phyloP scores from a whole-genome alignment of 2,113 vertebrate genomes.

The Hypocryptadius cinnamomeus region DNA sequence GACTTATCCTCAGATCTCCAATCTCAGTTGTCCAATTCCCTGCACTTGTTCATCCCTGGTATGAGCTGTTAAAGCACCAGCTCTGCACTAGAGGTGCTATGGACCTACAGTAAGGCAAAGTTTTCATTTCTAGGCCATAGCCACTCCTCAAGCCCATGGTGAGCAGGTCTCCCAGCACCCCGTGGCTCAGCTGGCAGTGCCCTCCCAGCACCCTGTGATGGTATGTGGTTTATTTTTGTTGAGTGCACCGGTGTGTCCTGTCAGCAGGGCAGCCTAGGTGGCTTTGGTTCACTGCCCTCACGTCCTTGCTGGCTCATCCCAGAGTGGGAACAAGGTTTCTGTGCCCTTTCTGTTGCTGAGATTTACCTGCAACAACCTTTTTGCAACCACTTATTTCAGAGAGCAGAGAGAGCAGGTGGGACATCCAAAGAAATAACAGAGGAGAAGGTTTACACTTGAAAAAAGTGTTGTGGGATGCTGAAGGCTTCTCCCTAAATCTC shows the following conservation, averaged over 20 bases:
- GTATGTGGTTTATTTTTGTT: slow-evolving; percentile 59
- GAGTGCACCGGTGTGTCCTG: neutral
- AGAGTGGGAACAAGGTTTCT: neutral
- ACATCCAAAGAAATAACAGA: neutral
- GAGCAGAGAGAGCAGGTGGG: neutral
- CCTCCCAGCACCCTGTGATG: slow-evolving; percentile 76
- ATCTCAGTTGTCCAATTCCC: neutral
- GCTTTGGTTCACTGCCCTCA: neutral
- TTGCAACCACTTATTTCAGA: neutral
- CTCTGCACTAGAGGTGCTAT: neutral
- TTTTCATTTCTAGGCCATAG: slow-evolving; percentile 69
- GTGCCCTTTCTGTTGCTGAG: neutral
- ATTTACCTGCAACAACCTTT: neutral
- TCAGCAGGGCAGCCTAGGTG: neutral
- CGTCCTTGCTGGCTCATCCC: neutral
- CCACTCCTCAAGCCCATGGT: slow-evolving; percentile 71
- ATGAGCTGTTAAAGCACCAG: neutral
- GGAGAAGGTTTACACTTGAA: neutral
- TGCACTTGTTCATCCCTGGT: neutral
- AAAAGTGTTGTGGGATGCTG: neutral
- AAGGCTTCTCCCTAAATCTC: neutral
- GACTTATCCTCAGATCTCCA: neutral
- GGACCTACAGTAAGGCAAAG: slow-evolving; percentile 4
- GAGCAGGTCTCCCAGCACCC: slow-evolving; percentile 72
- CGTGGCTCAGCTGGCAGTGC: slow-evolving; percentile 67